A percentile compares a stretch with the other conserved stretches of the same genome.
Conservation (phyloP, 2,113 vertebrate species). For the Rhineura floridana region DNA sequence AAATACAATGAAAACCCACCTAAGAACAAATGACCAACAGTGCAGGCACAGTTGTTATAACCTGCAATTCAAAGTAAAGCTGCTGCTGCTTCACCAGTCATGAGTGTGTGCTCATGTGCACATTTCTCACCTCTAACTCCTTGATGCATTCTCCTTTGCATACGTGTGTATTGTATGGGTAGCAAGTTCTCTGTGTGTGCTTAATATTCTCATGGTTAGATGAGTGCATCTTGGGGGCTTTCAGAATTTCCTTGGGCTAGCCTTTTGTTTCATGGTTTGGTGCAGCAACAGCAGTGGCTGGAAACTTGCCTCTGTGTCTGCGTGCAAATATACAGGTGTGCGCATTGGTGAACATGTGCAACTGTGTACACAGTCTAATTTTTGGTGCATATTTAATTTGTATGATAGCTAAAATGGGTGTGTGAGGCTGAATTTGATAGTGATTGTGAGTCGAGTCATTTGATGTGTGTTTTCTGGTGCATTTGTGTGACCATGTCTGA, state of each 20-base stretch:
- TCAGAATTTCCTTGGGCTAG: not conserved
- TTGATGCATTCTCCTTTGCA: not conserved
- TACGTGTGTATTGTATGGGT: not conserved
- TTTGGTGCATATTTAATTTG: not conserved
- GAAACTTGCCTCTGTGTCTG: not conserved
- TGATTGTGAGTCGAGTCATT: not conserved
- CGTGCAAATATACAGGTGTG: too few species aligned
- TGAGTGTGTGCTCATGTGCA: not conserved
- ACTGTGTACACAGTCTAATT: not conserved
- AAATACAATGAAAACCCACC: not conserved
- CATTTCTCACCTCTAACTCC: not conserved
- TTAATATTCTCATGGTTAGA: not conserved
- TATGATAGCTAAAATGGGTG: not conserved
- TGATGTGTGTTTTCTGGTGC: not conserved
- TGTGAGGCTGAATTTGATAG: not conserved
- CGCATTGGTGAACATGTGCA: not conserved
- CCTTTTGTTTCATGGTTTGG: not conserved
- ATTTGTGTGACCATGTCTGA: not conserved
- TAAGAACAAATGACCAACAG: not conserved
- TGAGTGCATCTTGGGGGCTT: not conserved
- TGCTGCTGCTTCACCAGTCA: not conserved
- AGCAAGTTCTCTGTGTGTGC: not conserved
- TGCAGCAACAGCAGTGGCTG: not conserved
- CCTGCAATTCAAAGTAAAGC: not conserved
- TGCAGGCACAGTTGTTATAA: not conserved